A percentile compares a stretch with the other conserved stretches of the same genome.
These are phyloP conservation scores for Erynnis tages DNA, from an alignment of 2,888 invertebrate species.

Conservation along the genomic window DNA sequence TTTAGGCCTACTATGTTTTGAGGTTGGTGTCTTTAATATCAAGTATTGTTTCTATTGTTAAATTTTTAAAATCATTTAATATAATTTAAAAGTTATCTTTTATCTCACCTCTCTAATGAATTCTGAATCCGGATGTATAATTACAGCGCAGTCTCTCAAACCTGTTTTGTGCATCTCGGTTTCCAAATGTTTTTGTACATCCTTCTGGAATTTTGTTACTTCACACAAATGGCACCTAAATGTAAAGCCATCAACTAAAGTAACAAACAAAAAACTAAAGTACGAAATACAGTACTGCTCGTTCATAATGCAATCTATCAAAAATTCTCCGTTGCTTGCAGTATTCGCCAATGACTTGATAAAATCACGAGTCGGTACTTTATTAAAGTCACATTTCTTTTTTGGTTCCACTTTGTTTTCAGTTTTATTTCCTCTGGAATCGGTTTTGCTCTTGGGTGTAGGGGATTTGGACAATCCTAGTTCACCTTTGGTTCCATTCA, in stretches of 20 bases:
- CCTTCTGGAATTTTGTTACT: not conserved
- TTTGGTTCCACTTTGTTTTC: conserved; percentile 35
- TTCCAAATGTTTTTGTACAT: conserved; percentile 30
- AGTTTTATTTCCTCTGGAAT: conserved; percentile 25
- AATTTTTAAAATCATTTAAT: not conserved
- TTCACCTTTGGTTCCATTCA: too few relatives aligned
- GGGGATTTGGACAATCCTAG: too few relatives aligned
- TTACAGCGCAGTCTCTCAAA: conserved; percentile 37
- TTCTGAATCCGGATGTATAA: conserved; percentile 42
- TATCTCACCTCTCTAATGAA: conserved; percentile 52
- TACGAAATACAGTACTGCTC: conserved; percentile 39
- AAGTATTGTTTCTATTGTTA: not conserved
- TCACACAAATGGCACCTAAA: conserved; percentile 39
- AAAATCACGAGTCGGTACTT: conserved; percentile 27
- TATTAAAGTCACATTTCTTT: conserved; percentile 23
- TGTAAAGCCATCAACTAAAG: not conserved
- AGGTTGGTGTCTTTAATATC: too few relatives aligned
- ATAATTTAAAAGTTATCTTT: not conserved
- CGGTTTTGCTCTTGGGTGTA: not conserved
- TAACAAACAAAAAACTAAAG: conserved; percentile 35
- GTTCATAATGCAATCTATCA: conserved; percentile 37
- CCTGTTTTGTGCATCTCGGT: not conserved
- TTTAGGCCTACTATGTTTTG: too few relatives aligned
- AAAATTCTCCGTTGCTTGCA: conserved; percentile 17
- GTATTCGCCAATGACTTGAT: conserved; percentile 28